Percentiles rank a stretch among this genome's conserved stretches.
Conservation (phyloP, 2,888 invertebrate genomes). For the Drosophila kambysellisi region DNA sequence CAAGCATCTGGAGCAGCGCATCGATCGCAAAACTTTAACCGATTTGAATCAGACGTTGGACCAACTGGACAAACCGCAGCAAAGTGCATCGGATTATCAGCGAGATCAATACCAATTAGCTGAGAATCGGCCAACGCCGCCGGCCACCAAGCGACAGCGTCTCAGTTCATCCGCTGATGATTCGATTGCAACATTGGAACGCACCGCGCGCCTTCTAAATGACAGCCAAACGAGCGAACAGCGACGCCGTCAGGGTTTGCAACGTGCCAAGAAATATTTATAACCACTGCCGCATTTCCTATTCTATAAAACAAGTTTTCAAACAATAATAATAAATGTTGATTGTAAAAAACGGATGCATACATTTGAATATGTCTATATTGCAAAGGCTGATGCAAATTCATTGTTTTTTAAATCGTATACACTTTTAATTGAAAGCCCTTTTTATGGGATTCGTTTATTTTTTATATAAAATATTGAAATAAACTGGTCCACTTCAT, state of each 20-base stretch:
- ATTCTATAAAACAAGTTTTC: background rate
- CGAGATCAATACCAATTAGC: background rate
- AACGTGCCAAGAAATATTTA: conserved; percentile 45
- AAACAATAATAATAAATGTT: background rate
- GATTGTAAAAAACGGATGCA: background rate
- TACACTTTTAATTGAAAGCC: no score
- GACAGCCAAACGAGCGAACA: conserved; percentile 13
- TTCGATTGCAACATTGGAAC: conserved; percentile 8
- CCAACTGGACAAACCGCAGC: conserved; percentile 14
- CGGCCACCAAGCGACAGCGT: conserved; percentile 33
- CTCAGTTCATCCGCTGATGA: background rate
- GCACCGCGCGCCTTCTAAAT: conserved; percentile 27
- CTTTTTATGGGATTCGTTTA: background rate
- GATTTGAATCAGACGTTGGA: conserved; percentile 27
- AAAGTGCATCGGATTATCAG: background rate
- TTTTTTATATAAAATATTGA: no score
- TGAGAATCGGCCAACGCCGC: conserved; percentile 22
- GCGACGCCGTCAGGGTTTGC: conserved; percentile 32
- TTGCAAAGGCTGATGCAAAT: background rate
- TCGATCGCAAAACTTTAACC: conserved; percentile 28
- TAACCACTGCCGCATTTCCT: conserved; percentile 7
- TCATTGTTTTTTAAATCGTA: background rate
- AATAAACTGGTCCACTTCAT: background rate
- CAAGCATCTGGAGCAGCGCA: conserved; percentile 16
- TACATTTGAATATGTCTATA: background rate